These are phyloP conservation scores for Alcis repandata DNA, from an alignment of 2,888 invertebrate species.

Conservation along the genomic window DNA sequence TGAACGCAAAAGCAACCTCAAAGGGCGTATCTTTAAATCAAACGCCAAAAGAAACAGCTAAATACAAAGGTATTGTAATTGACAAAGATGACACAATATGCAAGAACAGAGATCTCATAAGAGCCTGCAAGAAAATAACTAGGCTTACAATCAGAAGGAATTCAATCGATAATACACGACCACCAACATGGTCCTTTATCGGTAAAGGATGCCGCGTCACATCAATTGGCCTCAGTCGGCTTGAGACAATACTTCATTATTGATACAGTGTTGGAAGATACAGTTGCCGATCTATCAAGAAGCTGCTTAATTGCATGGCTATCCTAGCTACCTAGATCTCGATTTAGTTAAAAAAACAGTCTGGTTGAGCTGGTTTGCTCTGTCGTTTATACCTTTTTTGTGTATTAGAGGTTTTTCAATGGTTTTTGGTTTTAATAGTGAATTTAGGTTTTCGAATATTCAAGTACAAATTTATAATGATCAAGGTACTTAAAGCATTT, in stretches of 20 bases:
- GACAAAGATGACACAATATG: not conserved
- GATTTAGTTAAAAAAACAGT: not conserved
- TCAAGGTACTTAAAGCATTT: too few relatives aligned
- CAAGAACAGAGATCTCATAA: conserved; percentile 16
- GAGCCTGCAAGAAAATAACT: conserved; percentile 14
- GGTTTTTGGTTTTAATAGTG: too few relatives aligned
- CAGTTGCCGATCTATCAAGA: conserved; percentile 14
- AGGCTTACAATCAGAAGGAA: conserved; percentile 31
- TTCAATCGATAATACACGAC: conserved; percentile 43
- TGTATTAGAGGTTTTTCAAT: too few relatives aligned
- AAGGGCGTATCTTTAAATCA: not conserved
- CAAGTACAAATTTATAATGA: too few relatives aligned
- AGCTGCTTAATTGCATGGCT: not conserved
- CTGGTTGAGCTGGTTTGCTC: not conserved
- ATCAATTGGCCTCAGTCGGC: conserved; percentile 69
- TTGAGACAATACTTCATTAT: conserved; percentile 73
- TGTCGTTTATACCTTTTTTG: too few relatives aligned
- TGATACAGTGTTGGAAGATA: conserved; percentile 13
- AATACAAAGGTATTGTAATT: not conserved
- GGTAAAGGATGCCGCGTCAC: conserved; percentile 67
- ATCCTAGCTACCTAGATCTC: not conserved
- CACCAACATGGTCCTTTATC: conserved; percentile 66
- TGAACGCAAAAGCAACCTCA: too few relatives aligned
- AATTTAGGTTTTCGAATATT: too few relatives aligned
- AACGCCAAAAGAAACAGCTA: not conserved